Evolutionary conservation across 2,888 invertebrate genomes (phyloP).

Genomic region (Pyrrhosoma nymphula): DNA sequence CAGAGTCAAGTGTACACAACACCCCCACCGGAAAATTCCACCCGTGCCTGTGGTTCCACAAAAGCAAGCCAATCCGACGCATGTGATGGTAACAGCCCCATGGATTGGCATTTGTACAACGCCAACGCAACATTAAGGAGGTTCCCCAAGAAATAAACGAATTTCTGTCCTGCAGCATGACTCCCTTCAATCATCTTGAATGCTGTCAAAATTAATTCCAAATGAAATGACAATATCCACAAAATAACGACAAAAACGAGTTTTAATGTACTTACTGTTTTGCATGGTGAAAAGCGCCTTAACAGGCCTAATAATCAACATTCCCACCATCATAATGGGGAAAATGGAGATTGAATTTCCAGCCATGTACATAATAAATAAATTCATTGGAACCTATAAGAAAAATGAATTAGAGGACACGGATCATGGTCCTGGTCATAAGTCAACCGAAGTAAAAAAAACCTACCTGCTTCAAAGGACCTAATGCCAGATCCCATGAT

Average conservation of each 20-base stretch:
- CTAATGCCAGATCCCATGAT: slow-evolving; percentile 97
- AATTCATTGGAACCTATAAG: slow-evolving; percentile 92
- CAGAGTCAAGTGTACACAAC: slow-evolving; percentile 74
- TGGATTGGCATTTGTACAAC: slow-evolving; percentile 97
- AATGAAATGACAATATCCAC: neutral
- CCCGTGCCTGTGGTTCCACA: slow-evolving; percentile 92
- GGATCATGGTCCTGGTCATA: too few species aligned
- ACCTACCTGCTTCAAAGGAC: slow-evolving; percentile 93
- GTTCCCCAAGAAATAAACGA: slow-evolving; percentile 96
- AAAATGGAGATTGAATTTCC: slow-evolving; percentile 99
- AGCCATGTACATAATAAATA: slow-evolving; percentile 99
- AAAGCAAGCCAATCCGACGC: slow-evolving; percentile 99
- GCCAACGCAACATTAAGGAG: slow-evolving; percentile 94
- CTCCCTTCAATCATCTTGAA: slow-evolving; percentile 97
- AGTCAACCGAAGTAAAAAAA: neutral
- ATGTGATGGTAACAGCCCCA: slow-evolving; percentile 98
- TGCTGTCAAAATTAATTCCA: slow-evolving; percentile 77
- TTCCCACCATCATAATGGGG: slow-evolving; percentile 99
- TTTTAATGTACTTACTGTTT: slow-evolving; percentile 75
- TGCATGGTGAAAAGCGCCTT: slow-evolving; percentile 95
- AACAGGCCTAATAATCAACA: slow-evolving; percentile 97
- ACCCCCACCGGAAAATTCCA: slow-evolving; percentile 93
- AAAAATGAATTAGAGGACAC: slow-evolving; percentile 32
- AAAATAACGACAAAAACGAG: too few species aligned
- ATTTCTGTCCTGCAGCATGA: slow-evolving; percentile 93